Conservation (phyloP, 2,113 vertebrate genomes). For the Empidonax alnorum region DNA sequence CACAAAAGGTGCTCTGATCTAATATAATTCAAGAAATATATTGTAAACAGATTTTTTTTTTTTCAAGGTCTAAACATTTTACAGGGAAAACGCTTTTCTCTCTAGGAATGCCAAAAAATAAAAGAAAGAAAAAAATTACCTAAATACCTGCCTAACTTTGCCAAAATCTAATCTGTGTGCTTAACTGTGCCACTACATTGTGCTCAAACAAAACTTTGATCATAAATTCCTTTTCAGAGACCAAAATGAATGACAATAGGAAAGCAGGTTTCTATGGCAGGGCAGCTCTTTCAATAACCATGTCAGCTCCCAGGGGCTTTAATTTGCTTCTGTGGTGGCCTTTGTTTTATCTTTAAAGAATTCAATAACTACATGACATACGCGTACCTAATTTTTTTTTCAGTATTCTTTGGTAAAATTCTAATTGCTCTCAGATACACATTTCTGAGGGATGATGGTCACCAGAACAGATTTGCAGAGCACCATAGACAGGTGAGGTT, state of each 20-base stretch:
- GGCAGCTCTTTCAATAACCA: conserved; percentile 61
- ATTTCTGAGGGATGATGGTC: not conserved
- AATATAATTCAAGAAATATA: not conserved
- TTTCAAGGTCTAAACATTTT: not conserved
- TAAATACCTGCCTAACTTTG: not conserved
- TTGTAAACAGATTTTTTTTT: not conserved
- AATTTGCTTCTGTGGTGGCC: conserved; percentile 63
- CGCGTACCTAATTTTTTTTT: not conserved
- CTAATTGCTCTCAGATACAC: not conserved
- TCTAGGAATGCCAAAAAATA: not conserved
- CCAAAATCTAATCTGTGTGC: not conserved
- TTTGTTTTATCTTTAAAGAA: conserved; percentile 64
- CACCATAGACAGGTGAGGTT: conserved; percentile 6
- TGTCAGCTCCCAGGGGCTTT: conserved; percentile 64
- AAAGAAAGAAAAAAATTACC: not conserved
- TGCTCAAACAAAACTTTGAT: conserved; percentile 55
- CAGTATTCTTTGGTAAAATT: not conserved
- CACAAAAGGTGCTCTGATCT: not conserved
- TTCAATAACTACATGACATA: conserved; percentile 40
- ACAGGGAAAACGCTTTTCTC: not conserved
- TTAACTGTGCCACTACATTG: conserved; percentile 5
- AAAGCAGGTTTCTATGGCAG: conserved; percentile 57
- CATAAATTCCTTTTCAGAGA: conserved; percentile 63
- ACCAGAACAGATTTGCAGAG: not conserved
- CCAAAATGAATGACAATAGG: conserved; percentile 56